Conservation (phyloP, 2,888 invertebrate species). For the Terebella lapidaria region DNA sequence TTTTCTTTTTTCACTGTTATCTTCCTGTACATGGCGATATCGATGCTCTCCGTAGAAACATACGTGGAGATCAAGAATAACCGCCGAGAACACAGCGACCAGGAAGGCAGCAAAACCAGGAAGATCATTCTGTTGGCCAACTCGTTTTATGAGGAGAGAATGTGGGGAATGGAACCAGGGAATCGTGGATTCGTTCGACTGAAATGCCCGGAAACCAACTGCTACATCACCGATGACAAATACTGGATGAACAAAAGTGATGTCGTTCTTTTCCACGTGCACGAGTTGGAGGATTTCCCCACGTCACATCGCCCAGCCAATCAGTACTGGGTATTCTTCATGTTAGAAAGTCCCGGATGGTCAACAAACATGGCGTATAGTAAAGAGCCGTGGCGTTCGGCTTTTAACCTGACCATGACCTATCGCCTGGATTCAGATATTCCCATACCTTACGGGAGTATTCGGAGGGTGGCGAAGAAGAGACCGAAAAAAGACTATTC, state of each 20-base stretch:
- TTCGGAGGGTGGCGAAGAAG: not conserved
- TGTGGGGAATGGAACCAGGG: not conserved
- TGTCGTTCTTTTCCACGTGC: not conserved
- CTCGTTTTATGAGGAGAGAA: not conserved
- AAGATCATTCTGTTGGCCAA: not conserved
- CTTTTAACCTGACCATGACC: not conserved
- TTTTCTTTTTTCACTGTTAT: too few relatives aligned
- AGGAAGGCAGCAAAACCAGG: not conserved
- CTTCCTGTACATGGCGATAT: too few relatives aligned
- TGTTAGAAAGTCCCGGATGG: not conserved
- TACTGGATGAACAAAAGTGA: not conserved
- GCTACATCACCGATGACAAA: not conserved
- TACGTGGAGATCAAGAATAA: too few relatives aligned
- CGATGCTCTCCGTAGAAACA: too few relatives aligned
- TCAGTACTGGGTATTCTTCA: not conserved
- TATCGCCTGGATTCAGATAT: not conserved
- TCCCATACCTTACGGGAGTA: not conserved
- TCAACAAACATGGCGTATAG: not conserved
- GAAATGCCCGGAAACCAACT: not conserved
- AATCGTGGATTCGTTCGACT: too few relatives aligned
- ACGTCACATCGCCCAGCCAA: not conserved
- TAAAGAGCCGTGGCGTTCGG: not conserved
- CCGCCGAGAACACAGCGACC: not conserved
- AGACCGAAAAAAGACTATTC: not conserved
- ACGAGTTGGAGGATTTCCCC: not conserved